Conservation (phyloP, 1,140 invertebrate species). For the Trichogramma pretiosum region DNA sequence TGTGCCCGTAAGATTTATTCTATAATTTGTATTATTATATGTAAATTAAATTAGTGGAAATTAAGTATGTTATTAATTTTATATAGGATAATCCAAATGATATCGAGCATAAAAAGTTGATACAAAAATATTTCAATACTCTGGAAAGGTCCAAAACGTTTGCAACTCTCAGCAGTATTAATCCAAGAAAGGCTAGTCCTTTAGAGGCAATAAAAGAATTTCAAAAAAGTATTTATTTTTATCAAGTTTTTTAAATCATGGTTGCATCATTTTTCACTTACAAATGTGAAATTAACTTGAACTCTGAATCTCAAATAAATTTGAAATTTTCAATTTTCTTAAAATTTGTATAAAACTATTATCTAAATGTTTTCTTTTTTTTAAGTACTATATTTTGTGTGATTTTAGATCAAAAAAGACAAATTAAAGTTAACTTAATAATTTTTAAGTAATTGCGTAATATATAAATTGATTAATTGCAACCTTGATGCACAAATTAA, state of each 20-base stretch:
- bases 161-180: constrained; percentile 26
- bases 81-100: constrained; percentile 23
- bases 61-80: constrained; percentile 3
- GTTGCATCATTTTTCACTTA: too few species aligned
- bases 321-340: too few species aligned
- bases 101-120: constrained; percentile 18
- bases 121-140: constrained; percentile 23
- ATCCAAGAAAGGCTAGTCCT: constrained; percentile 22
- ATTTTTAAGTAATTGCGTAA: too few species aligned
- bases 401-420: too few species aligned
- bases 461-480: constrained; percentile 9
- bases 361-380: too few species aligned
- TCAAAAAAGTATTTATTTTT: constrained; percentile 28
- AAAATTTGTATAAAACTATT: constrained; percentile 15
- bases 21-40: constrained; percentile 4
- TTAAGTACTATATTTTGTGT: too few species aligned
- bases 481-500: too few species aligned
- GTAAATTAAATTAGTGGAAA: constrained; percentile 9
- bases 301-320: too few species aligned
- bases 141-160: constrained; percentile 24
- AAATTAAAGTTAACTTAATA: too few species aligned
- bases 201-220: constrained; percentile 22
- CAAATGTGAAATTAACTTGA: too few species aligned
- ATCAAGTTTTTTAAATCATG: constrained; percentile 6
- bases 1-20: constrained; percentile 42